Conservation (phyloP, 2,888 invertebrate species). For the Drosophila putrida region DNA sequence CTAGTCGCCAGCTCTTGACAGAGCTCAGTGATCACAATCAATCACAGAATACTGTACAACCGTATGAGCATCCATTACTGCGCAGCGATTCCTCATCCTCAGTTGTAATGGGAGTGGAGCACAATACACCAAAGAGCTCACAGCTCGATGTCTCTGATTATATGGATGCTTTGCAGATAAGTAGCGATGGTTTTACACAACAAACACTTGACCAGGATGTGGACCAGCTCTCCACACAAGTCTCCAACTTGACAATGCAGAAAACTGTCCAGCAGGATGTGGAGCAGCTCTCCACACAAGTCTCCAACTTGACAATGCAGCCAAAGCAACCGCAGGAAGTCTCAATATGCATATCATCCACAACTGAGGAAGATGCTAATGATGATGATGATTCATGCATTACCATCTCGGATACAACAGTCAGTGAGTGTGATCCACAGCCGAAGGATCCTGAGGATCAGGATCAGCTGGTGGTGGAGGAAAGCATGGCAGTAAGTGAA, state of each 20-base stretch:
- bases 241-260: conserved; percentile 57
- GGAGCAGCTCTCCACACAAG: conserved; percentile 28
- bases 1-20: conserved; percentile 68
- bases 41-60: conserved; percentile 19
- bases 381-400: conserved; percentile 52
- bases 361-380: conserved; percentile 38
- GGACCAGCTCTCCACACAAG: conserved; percentile 65
- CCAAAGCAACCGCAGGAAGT: conserved; percentile 37
- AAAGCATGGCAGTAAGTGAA: conserved; percentile 56
- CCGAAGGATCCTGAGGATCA: conserved; percentile 12
- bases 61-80: conserved; percentile 55
- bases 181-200: conserved; percentile 61
- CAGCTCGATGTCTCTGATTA: conserved; percentile 49
- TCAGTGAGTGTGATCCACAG: conserved; percentile 45
- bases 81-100: conserved; percentile 46
- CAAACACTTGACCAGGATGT: conserved; percentile 46
- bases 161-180: conserved; percentile 81
- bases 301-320: conserved; percentile 68
- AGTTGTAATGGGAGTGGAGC: conserved; percentile 11
- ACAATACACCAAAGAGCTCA: conserved; percentile 1
- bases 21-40: conserved; percentile 40
- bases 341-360: conserved; percentile 55
- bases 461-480: neutral
- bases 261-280: conserved; percentile 35
- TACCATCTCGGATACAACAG: conserved; percentile 62